Base-by-base conservation (phyloP, 64 coral and sea anemone species). In the Pocillopora verrucosa region DNA sequence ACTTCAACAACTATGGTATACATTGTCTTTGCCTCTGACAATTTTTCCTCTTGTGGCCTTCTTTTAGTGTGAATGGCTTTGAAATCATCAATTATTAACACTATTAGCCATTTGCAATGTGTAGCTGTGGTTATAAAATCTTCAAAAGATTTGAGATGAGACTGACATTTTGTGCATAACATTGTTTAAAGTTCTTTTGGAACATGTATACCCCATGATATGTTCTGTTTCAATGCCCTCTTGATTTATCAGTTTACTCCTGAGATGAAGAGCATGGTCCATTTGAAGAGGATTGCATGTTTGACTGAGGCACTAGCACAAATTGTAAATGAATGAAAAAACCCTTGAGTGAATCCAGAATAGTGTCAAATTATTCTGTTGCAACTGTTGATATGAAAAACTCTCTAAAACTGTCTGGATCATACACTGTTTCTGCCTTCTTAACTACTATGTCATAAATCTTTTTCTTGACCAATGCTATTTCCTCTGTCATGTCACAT, bases 1-100 rank as follows among this genome's bases (percentile, higher is more conserved):
- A 72, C 91, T 88, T 93, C 88, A 26, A 88, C 79, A 16, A 93
- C 60, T 9, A 88, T 93, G 41, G 91, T 93, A 70, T 84, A 87
- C 84, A 88, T 92, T 22, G 65, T 51, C 22, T 93, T 93, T 68
- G 58, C 19, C 22, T 85, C 78, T 10, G 78, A 74, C 63, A 56
- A n/a, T 76, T 80, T 64, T 2, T 89, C 75, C 14, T 69, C 17
- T 24, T 79, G 22, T 17, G 87, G 76, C 37, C 76, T 45, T 63
- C 37, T 68, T 41, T 89, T 89, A 25, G 61, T 78, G 76, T 89
- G 87, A 5, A 89, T 30, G 10, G 87, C 36, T 45, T 82, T 94
- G 37, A 87, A 89, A 25, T 89, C 79, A 79, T 89, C 79, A 62
- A 94, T 72, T 22, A 94, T 73, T 1, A 90, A 30, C n/a, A 95